Base-by-base conservation (phyloP, 1,140 invertebrate species). In the Drosophila navojoa region DNA sequence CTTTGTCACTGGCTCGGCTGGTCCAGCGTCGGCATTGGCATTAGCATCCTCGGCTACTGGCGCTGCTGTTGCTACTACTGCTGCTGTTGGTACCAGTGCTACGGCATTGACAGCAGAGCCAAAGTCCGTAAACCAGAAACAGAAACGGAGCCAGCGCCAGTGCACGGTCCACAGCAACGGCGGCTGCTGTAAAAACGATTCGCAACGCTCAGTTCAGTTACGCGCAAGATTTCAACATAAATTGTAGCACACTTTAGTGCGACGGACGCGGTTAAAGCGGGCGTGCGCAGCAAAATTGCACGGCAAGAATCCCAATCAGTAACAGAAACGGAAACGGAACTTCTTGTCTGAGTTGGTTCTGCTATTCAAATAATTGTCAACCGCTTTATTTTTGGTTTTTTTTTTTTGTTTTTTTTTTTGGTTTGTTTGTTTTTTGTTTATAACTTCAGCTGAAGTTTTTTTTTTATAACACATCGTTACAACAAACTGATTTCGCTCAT, bases 161-260 rank as follows among this genome's bases (percentile, higher is more conserved):
- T 77, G 70, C 70, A 72, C 70, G 68, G 73, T 59, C 66, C 45
- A 63, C 42, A 58, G 71, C 71, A 57, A 61, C 75, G 74, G 81
- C 77, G 74, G 81, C 77, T 74, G 81, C 78, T 81, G 79, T 45
- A 80, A 57, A 62, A 42, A 55, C 53, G 38, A 64, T 64, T 47
- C 53, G 42, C 59, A 78, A 74, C 64, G 59, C 58, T 71, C 62
- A 44, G 58, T 76, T 58, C 42, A 62, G 78, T 60, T 50, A 52
- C 58, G 77, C 44, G 66, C 78, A 87, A 89, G 84, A 84, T 87
- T 87, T 82, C 79, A 84, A 80, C 76, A 76, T 67, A 89, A 77
- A 79, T 77, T 76, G 82, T 89, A 78, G 72, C 82, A 87, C 55
- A 82, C 55, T 81, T 70, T 69, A 71, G 79, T 60, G 81, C 22